These are phyloP conservation scores for Leptopterna dolabrata DNA, from an alignment of 2,888 invertebrate genomes.

Conservation along the genomic window DNA sequence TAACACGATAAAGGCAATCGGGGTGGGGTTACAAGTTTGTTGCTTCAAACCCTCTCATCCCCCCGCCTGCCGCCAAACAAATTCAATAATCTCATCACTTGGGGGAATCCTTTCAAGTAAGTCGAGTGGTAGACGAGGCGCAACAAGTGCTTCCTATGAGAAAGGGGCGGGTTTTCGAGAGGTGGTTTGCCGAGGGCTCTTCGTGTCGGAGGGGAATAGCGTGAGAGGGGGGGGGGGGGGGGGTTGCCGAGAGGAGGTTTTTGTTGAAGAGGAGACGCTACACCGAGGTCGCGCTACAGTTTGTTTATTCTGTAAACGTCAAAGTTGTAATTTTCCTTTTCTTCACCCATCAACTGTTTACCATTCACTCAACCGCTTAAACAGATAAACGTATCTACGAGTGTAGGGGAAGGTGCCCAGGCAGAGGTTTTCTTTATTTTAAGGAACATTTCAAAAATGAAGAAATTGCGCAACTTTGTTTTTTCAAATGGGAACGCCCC, in stretches of 20 bases:
- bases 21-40: slow-evolving; percentile 49
- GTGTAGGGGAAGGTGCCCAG: too few species aligned
- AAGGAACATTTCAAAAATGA: too few species aligned
- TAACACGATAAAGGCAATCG: slow-evolving; percentile 52
- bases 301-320: slow-evolving; percentile 47
- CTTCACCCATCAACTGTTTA: not conserved
- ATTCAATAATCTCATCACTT: slow-evolving; percentile 54
- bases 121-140: slow-evolving; percentile 43
- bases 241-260: slow-evolving; percentile 4
- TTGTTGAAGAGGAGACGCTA: slow-evolving; percentile 34
- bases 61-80: slow-evolving; percentile 17
- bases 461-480: too few species aligned
- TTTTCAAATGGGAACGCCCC: too few species aligned
- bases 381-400: too few species aligned
- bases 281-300: not conserved
- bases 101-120: slow-evolving; percentile 53
- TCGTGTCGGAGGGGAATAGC: not conserved
- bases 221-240: not conserved
- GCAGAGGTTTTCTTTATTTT: too few species aligned
- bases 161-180: slow-evolving; percentile 1
- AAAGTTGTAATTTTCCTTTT: not conserved
- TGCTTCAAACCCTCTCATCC: slow-evolving; percentile 26
- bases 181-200: not conserved
- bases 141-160: slow-evolving; percentile 49
- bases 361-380: too few species aligned